Conservation (phyloP, 2,888 invertebrate species). For the Sepioteuthis lessoniana region DNA sequence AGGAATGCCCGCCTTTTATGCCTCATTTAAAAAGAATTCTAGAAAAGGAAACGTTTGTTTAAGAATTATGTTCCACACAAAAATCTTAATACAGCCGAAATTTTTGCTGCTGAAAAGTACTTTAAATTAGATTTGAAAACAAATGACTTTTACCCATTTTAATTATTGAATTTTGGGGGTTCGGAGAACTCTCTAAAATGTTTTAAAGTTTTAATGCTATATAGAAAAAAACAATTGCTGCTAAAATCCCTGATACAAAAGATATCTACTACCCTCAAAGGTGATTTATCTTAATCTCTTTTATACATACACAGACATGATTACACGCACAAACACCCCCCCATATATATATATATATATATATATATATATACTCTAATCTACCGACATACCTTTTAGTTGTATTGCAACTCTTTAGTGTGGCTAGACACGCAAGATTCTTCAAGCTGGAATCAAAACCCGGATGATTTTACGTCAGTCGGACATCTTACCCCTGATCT, state of each 20-base stretch:
- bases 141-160: neutral
- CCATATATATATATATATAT: too few species aligned
- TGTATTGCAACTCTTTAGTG: too few species aligned
- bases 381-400: too few species aligned
- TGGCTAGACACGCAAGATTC: too few species aligned
- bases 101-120: neutral
- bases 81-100: neutral
- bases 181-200: neutral
- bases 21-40: neutral
- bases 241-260: too few species aligned
- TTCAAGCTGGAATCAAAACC: too few species aligned
- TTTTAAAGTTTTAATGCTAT: too few species aligned
- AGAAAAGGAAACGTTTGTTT: neutral
- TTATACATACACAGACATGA: neutral
- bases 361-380: neutral
- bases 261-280: too few species aligned
- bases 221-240: too few species aligned
- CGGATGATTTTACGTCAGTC: too few species aligned
- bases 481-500: too few species aligned
- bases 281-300: too few species aligned
- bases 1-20: neutral
- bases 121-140: neutral
- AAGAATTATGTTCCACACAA: neutral
- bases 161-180: neutral
- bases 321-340: neutral